Conservation (phyloP, 2,113 vertebrate species). For the Otis tarda region DNA sequence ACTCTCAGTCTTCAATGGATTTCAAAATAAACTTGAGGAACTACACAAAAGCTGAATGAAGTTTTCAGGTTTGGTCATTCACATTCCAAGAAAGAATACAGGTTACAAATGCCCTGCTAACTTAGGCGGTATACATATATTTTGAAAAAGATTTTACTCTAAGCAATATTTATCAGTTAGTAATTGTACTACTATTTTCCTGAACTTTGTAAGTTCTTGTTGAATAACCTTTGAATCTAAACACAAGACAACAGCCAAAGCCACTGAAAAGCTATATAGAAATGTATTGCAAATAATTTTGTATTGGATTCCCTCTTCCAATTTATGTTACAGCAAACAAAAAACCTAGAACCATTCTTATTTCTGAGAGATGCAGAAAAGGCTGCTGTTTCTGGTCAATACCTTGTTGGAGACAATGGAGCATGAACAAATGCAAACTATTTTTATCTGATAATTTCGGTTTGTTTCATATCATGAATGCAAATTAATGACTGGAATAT, state of each 20-base stretch:
- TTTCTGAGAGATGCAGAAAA: not conserved
- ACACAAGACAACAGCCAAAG: not conserved
- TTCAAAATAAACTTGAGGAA: not conserved
- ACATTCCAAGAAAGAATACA: not conserved
- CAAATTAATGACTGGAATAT: not conserved
- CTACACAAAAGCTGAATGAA: not conserved
- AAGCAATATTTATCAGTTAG: not conserved
- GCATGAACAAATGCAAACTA: not conserved
- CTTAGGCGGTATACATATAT: accelerated
- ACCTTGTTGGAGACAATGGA: not conserved
- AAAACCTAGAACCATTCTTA: not conserved
- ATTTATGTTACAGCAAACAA: not conserved
- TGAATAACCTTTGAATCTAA: not conserved
- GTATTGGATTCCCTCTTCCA: not conserved
- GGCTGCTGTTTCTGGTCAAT: not conserved
- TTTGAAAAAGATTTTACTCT: not conserved
- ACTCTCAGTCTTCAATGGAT: not conserved
- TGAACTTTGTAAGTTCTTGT: not conserved
- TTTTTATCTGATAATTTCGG: not conserved
- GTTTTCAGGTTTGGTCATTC: not conserved
- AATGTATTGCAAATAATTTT: not conserved
- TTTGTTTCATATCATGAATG: not conserved
- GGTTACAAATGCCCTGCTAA: not conserved
- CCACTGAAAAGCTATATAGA: not conserved
- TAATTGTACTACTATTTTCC: not conserved